A percentile compares a stretch with the other conserved stretches of the same genome.
Conservation (phyloP, 2,113 vertebrate species). For the Pygoscelis antarcticus region DNA sequence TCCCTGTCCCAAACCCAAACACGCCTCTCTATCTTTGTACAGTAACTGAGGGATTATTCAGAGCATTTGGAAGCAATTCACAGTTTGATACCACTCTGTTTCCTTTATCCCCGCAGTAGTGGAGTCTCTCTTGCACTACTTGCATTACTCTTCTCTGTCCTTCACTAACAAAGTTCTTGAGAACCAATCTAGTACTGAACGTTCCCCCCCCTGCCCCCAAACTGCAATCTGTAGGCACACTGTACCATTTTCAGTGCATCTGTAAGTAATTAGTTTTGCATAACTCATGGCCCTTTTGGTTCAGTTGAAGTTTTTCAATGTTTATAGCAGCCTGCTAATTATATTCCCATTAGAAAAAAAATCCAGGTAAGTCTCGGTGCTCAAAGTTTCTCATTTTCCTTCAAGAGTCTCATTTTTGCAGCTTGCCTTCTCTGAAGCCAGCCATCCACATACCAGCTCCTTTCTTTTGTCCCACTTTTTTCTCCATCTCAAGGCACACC, state of each 20-base stretch:
- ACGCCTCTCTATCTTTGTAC: not conserved
- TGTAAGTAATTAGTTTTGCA: not conserved
- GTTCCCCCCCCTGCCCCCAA: not conserved
- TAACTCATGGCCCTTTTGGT: not conserved
- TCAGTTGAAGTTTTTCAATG: not conserved
- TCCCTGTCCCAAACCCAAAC: not conserved
- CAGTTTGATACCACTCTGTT: not conserved
- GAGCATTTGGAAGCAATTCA: not conserved
- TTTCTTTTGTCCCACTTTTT: not conserved
- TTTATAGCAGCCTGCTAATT: not conserved
- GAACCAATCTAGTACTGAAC: not conserved
- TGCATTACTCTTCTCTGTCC: not conserved
- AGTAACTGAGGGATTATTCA: not conserved
- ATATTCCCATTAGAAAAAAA: not conserved
- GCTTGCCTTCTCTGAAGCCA: not conserved
- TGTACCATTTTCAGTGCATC: not conserved
- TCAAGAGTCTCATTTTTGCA: not conserved
- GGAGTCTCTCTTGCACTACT: not conserved
- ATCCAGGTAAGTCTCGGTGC: not conserved
- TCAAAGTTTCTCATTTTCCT: not conserved
- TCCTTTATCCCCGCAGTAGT: not conserved
- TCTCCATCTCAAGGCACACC: not conserved
- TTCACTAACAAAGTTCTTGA: not conserved
- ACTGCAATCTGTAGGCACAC: not conserved
- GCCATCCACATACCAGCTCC: not conserved